A percentile compares a stretch with the other conserved stretches of the same genome.
phyloP scores from a whole-genome alignment of 2,888 invertebrate species.

The Heliconius sara region DNA sequence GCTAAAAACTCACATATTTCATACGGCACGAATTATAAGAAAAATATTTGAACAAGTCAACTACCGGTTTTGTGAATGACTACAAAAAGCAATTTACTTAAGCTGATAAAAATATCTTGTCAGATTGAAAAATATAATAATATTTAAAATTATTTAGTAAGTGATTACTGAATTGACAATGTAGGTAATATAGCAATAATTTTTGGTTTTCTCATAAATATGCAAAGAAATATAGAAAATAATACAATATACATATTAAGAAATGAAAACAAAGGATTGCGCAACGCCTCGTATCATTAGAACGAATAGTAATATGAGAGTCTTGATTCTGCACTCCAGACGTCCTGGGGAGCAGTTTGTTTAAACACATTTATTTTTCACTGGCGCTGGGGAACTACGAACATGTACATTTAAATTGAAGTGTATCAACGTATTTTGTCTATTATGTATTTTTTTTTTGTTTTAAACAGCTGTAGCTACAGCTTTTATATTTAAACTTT shows the following conservation, averaged over 20 bases:
- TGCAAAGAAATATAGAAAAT: not conserved
- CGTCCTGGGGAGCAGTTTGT: conserved; percentile 33
- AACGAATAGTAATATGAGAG: conserved; percentile 32
- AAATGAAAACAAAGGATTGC: not conserved
- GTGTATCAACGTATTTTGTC: not conserved
- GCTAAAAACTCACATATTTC: conserved; percentile 14
- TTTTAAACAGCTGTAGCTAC: not conserved
- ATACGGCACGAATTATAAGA: not conserved
- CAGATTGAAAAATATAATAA: not conserved
- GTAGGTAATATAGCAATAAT: not conserved
- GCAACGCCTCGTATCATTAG: conserved; percentile 2
- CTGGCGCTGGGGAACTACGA: conserved; percentile 6
- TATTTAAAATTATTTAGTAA: not conserved
- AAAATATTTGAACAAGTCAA: conserved; percentile 6
- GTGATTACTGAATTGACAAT: not conserved
- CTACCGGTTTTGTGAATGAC: not conserved
- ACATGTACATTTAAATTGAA: conserved; percentile 13
- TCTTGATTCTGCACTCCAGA: conserved; percentile 39
- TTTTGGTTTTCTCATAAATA: not conserved
- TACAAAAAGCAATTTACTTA: no score
- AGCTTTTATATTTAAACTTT: not conserved
- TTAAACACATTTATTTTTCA: conserved; percentile 39
- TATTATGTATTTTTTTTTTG: not conserved
- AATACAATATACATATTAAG: not conserved
- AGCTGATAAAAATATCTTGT: not conserved